Evolutionary conservation across 2,113 vertebrate species (phyloP).

Genomic region (Alaudala cheleensis): DNA sequence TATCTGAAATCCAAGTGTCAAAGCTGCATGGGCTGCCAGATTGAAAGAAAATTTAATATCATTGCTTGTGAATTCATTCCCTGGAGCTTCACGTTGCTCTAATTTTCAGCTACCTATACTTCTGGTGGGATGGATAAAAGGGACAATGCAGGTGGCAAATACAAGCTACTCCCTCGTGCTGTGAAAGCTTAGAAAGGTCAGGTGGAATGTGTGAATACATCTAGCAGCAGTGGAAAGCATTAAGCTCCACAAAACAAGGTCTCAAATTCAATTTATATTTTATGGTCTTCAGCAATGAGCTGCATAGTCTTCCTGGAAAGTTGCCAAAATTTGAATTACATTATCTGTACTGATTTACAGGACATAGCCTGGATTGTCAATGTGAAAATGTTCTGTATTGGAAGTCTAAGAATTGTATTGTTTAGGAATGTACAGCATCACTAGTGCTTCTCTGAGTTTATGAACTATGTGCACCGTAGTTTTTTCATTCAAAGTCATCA

Average conservation of each 20-base stretch:
- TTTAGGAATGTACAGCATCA: not conserved
- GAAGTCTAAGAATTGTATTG: not conserved
- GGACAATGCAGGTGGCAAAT: not conserved
- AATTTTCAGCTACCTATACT: slow-evolving; percentile 28
- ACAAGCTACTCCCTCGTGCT: not conserved
- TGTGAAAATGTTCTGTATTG: not conserved
- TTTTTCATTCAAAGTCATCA: slow-evolving; percentile 13
- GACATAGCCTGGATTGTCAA: not conserved
- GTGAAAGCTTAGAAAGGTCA: slow-evolving; percentile 13
- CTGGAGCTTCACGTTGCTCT: not conserved
- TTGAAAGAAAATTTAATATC: not conserved
- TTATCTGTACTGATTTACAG: slow-evolving; percentile 44
- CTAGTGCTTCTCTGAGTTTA: not conserved
- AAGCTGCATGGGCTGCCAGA: not conserved
- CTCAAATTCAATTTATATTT: slow-evolving; percentile 36
- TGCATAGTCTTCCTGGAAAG: not conserved
- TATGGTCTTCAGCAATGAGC: slow-evolving; percentile 4
- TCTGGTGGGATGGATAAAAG: not conserved
- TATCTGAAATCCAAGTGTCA: not conserved
- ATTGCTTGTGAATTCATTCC: not conserved
- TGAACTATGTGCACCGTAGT: not conserved
- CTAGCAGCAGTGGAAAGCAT: slow-evolving; percentile 4
- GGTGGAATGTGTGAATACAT: slow-evolving; percentile 18
- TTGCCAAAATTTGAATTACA: slow-evolving; percentile 27
- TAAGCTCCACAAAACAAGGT: slow-evolving; percentile 31